Evolutionary conservation across 2,888 invertebrate genomes (phyloP).

Genomic region (Drosophila algonquin): DNA sequence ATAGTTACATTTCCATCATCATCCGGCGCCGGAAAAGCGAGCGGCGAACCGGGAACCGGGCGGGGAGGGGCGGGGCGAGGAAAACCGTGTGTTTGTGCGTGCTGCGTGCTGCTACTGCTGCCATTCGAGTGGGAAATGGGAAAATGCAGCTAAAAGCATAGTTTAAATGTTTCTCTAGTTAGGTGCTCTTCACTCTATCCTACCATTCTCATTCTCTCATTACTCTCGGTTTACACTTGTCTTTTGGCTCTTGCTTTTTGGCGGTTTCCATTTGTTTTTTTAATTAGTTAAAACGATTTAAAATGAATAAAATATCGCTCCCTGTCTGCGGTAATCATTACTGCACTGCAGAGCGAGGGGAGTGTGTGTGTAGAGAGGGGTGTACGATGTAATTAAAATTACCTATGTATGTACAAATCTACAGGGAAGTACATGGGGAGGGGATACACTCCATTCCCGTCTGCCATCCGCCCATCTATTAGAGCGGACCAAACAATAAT

Average conservation of each 20-base stretch:
- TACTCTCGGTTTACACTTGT: slow-evolving; percentile 46
- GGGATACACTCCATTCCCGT: neutral
- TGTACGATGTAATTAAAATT: slow-evolving; percentile 44
- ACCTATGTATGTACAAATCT: slow-evolving; percentile 29
- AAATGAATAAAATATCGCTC: slow-evolving; percentile 54
- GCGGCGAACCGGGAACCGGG: neutral
- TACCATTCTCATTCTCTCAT: slow-evolving; percentile 1
- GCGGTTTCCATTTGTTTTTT: slow-evolving; percentile 66
- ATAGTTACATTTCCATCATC: slow-evolving; percentile 60
- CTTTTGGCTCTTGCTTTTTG: slow-evolving; percentile 49
- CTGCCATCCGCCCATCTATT: slow-evolving; percentile 23
- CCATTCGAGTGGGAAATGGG: slow-evolving; percentile 7
- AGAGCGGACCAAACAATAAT: slow-evolving; percentile 23
- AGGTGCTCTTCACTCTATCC: neutral
- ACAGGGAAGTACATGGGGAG: neutral
- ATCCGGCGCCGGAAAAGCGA: slow-evolving; percentile 21
- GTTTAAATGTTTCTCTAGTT: slow-evolving; percentile 52
- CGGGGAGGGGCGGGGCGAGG: too few relatives aligned
- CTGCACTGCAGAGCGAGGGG: neutral
- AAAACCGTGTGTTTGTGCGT: neutral
- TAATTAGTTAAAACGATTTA: slow-evolving; percentile 76
- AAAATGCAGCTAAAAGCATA: slow-evolving; percentile 58
- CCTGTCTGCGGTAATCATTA: slow-evolving; percentile 30
- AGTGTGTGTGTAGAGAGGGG: neutral
- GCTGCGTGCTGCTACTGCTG: neutral